Percentiles rank a stretch among this genome's conserved stretches.
These are phyloP conservation scores for Chloroceryle inda DNA, from an alignment of 2,797 vertebrate species.

Conservation along the genomic window DNA sequence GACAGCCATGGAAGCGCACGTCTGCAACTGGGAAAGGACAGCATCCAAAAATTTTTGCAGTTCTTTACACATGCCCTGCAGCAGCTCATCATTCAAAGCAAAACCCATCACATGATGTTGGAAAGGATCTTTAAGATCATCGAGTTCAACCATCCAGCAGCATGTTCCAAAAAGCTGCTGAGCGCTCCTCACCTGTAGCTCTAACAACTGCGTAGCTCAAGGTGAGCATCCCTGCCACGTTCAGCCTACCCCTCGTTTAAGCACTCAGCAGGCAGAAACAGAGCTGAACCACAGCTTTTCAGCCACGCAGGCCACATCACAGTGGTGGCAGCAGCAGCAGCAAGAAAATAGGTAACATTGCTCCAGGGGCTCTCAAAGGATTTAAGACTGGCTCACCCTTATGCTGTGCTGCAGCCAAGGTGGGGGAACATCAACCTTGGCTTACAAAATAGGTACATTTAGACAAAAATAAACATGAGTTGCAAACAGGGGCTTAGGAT, in stretches of 20 bases:
- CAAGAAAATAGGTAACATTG: background rate
- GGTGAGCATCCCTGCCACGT: background rate
- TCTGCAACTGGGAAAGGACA: rapidly evolving
- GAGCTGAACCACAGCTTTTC: background rate
- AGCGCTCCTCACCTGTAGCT: background rate
- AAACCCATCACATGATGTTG: background rate
- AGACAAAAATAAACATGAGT: background rate
- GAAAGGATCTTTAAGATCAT: background rate
- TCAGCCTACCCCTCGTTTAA: background rate
- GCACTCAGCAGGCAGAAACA: background rate
- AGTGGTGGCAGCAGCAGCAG: too few species aligned
- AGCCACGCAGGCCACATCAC: background rate
- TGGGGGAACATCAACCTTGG: background rate
- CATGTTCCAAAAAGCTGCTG: background rate
- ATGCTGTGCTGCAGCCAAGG: background rate
- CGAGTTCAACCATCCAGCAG: background rate
- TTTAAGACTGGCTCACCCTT: background rate
- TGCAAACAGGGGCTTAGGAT: background rate
- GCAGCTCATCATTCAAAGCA: background rate
- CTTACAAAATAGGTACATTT: background rate
- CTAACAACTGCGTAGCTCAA: background rate
- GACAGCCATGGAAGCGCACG: background rate
- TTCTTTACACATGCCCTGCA: background rate
- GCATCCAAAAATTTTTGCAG: background rate
- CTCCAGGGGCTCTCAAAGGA: background rate